Conservation (phyloP, 2,888 invertebrate genomes). For the Clostera curtula region DNA sequence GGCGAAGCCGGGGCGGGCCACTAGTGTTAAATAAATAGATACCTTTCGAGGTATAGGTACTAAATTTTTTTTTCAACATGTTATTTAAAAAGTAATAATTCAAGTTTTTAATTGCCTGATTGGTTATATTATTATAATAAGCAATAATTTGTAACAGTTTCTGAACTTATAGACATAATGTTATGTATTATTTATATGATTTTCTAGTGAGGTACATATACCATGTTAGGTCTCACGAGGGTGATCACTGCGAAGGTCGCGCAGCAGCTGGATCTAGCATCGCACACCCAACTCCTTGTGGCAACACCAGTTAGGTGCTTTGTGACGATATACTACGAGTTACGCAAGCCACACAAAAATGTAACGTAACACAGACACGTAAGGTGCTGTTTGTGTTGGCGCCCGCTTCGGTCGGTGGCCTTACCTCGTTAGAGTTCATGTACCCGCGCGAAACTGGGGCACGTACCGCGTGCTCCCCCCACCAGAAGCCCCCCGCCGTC, state of each 20-base stretch:
- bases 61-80: too few relatives aligned
- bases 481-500: conserved; percentile 37
- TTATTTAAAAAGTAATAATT: too few relatives aligned
- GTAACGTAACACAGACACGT: conserved; percentile 28
- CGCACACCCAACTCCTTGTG: conserved; percentile 58
- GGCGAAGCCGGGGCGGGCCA: too few relatives aligned
- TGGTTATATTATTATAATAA: too few relatives aligned
- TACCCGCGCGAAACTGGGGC: conserved; percentile 73
- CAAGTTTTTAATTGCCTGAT: too few relatives aligned
- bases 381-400: conserved; percentile 46
- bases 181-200: neutral
- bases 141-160: conserved; percentile 3
- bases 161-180: conserved; percentile 3
- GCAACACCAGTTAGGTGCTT: conserved; percentile 62
- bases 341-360: conserved; percentile 26
- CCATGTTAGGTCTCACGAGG: conserved; percentile 40
- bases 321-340: conserved; percentile 58
- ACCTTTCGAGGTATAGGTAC: too few relatives aligned
- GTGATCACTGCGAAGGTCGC: conserved; percentile 66
- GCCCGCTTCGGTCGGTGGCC: conserved; percentile 66
- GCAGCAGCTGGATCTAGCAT: conserved; percentile 64
- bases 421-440: conserved; percentile 75
- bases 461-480: conserved; percentile 61
- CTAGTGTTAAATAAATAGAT: too few relatives aligned
- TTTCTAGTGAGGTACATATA: conserved; percentile 16